Conservation (phyloP, 2,113 vertebrate species). For the Corapipo altera region DNA sequence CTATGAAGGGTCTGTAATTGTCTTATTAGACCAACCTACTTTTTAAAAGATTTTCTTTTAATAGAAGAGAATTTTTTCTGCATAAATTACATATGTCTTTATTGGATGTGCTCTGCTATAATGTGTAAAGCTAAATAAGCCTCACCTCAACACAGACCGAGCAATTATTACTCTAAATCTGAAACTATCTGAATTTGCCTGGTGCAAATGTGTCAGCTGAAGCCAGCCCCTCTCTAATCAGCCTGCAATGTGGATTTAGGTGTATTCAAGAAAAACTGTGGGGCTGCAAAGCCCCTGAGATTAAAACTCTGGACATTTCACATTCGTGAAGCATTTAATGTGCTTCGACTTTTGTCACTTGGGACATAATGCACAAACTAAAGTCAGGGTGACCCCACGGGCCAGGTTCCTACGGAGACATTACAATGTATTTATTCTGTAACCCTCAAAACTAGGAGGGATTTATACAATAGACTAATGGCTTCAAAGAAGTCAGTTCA, state of each 20-base stretch:
- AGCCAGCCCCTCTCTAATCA: neutral
- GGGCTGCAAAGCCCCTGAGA: neutral
- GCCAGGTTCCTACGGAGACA: conserved; percentile 21
- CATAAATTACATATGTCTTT: neutral
- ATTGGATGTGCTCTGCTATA: neutral
- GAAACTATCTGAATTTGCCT: neutral
- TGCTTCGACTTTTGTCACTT: conserved; percentile 49
- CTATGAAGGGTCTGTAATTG: neutral
- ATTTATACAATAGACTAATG: conserved; percentile 53
- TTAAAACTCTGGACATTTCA: conserved; percentile 33
- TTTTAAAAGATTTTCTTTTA: neutral
- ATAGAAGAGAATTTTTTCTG: neutral
- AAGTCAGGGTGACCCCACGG: conserved; percentile 33
- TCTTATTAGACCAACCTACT: neutral
- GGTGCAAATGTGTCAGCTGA: neutral
- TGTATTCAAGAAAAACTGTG: neutral
- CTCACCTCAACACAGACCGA: neutral
- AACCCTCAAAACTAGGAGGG: conserved; percentile 49
- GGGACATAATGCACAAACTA: neutral
- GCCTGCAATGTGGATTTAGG: neutral
- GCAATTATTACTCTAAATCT: neutral
- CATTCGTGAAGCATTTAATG: conserved; percentile 39
- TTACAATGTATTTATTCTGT: conserved; percentile 52
- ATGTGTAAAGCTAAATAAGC: neutral
- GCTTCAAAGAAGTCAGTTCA: conserved; percentile 43